Percentiles rank a stretch among this genome's conserved stretches.
Evolutionary conservation across 2,797 vertebrate genomes (phyloP).

Genomic region (Arnoldichthys spilopterus): DNA sequence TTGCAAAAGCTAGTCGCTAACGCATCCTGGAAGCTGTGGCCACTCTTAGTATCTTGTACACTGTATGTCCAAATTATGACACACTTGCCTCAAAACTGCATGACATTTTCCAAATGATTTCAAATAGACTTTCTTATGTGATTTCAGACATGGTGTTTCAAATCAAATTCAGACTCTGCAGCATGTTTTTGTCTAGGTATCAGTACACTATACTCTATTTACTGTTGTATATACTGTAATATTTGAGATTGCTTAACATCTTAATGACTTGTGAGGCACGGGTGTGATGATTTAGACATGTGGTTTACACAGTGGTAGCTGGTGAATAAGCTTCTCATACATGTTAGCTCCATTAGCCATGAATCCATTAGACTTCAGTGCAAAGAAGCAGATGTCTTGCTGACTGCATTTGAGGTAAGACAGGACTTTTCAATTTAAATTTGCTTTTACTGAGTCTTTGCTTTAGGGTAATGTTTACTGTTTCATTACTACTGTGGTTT

Average conservation of each 20-base stretch:
- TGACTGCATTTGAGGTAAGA: no score
- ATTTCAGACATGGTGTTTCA: background rate
- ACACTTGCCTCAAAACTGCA: background rate
- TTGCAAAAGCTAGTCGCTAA: background rate
- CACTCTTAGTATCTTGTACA: background rate
- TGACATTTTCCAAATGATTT: background rate
- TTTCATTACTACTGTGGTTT: no score
- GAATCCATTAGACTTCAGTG: background rate
- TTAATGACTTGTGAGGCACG: background rate
- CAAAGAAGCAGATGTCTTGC: background rate
- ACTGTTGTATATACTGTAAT: background rate
- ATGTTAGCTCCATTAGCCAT: background rate
- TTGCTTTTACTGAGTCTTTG: no score
- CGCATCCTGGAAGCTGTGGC: background rate
- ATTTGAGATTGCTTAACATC: background rate
- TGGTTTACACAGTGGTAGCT: background rate
- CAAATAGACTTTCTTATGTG: background rate
- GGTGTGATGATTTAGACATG: background rate
- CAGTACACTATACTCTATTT: background rate
- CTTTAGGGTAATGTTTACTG: no score
- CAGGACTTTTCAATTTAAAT: no score
- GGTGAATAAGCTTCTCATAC: background rate
- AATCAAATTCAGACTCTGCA: no score
- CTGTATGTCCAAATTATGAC: background rate
- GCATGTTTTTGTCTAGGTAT: background rate